These are phyloP conservation scores for Crypturellus undulatus DNA, from an alignment of 2,113 vertebrate genomes.

Conservation along the genomic window DNA sequence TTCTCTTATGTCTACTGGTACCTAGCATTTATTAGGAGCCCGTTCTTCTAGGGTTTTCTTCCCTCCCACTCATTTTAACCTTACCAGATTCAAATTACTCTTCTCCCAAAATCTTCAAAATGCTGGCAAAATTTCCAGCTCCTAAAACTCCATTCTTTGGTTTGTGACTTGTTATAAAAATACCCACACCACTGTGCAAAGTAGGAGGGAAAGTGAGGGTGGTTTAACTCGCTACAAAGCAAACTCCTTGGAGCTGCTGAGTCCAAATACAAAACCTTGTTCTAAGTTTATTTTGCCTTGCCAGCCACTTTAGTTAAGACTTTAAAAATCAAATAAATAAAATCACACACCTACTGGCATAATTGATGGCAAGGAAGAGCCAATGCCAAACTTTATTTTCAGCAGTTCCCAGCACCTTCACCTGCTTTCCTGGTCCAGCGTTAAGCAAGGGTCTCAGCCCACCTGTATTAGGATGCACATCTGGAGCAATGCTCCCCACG, in stretches of 20 bases:
- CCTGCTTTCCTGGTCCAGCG: neutral
- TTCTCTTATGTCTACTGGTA: neutral
- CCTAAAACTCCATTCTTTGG: neutral
- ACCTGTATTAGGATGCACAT: neutral
- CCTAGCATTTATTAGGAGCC: neutral
- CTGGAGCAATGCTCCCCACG: neutral
- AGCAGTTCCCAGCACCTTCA: neutral
- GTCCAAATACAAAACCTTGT: neutral
- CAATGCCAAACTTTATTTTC: neutral
- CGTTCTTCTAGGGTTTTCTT: neutral
- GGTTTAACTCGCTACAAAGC: neutral
- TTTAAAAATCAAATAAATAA: neutral
- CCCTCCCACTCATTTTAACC: conserved; percentile 18
- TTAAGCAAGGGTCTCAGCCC: neutral
- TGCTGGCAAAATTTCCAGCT: neutral
- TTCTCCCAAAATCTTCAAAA: neutral
- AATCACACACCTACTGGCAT: neutral
- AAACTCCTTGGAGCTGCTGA: neutral
- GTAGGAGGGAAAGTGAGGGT: neutral
- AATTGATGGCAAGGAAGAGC: neutral
- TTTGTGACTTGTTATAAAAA: neutral
- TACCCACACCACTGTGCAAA: neutral
- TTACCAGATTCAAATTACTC: neutral
- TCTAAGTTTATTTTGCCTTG: neutral
- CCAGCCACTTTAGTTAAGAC: neutral